Evolutionary conservation across 2,113 vertebrate species (phyloP).

Genomic region (Heliornis fulica): DNA sequence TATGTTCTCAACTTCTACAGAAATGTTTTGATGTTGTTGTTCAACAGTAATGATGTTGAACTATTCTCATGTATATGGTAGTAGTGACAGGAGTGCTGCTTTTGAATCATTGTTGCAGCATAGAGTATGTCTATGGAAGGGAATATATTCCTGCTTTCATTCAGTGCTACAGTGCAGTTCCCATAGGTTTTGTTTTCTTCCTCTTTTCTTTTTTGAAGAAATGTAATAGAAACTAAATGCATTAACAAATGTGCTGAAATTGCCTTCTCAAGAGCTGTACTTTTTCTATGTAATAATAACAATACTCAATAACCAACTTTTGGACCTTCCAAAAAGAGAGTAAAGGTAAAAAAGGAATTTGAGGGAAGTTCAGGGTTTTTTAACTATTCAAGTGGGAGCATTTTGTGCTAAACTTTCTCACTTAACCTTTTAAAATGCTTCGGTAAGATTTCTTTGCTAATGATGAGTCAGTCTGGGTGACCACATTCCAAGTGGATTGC

Average conservation of each 20-base stretch:
- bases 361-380: background rate
- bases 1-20: background rate
- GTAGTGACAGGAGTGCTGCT: background rate
- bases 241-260: background rate
- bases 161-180: background rate
- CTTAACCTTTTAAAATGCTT: background rate
- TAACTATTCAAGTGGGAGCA: background rate
- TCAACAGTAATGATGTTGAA: background rate
- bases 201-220: background rate
- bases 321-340: background rate
- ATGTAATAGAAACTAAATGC: background rate
- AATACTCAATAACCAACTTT: too few species aligned
- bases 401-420: background rate
- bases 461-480: background rate
- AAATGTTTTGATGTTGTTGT: background rate
- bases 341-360: background rate
- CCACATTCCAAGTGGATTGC: background rate
- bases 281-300: background rate
- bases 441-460: background rate
- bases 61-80: background rate
- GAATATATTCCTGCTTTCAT: background rate
- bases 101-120: background rate
- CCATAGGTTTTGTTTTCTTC: background rate
- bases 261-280: background rate
- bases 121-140: background rate